Base-by-base conservation (phyloP, 1,140 invertebrate genomes). In the Melitaea cinxia region DNA sequence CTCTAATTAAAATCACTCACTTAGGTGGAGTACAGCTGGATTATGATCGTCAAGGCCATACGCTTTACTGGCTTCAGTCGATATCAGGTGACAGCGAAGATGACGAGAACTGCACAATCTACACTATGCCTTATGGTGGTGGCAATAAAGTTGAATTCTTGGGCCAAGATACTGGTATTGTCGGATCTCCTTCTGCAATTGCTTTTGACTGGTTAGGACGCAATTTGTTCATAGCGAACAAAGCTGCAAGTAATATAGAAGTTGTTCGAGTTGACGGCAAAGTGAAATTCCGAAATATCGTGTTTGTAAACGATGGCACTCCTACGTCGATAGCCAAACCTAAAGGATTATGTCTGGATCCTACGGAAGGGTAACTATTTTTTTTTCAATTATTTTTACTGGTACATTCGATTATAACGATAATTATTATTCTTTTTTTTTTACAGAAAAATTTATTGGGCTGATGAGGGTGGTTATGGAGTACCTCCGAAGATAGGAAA, bases 171-270 rank as follows among this genome's bases (percentile, higher is more conserved):
- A 93, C 93, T 4, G 97, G 97, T 5, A 94, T 99, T 26, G 95
- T 99, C 23, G 98, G 98, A 0, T 95, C 97, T 0, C 97, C 98
- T 0, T 97, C 97, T 42, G 94, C 96, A 0, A 94, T 99, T 26
- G 98, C 98, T 0, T 96, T 99, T 79, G 98, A 99, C 82, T 99
- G 98, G 98, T 92, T 99, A 24, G 98, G 98, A 6, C 92, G 98
- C 35, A 99, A 99, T 89, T 82, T 99, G 5, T 99, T 96, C 79
- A 95, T 99, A 73, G 98, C 97, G 9, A 99, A 99, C 80, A 94
- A 95, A 15, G 93, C 96, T 37, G 96, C 97, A 7, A 96, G 97
- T 21, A 98, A 98, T 67, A 97, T 99, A 61, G 98, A 99, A 91
- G 95, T 98, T 0, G 94, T 99, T 1, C 95, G 95, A 79, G 93